phyloP scores from a whole-genome alignment of 2,113 vertebrate species.

The Oxyruncus cristatus region DNA sequence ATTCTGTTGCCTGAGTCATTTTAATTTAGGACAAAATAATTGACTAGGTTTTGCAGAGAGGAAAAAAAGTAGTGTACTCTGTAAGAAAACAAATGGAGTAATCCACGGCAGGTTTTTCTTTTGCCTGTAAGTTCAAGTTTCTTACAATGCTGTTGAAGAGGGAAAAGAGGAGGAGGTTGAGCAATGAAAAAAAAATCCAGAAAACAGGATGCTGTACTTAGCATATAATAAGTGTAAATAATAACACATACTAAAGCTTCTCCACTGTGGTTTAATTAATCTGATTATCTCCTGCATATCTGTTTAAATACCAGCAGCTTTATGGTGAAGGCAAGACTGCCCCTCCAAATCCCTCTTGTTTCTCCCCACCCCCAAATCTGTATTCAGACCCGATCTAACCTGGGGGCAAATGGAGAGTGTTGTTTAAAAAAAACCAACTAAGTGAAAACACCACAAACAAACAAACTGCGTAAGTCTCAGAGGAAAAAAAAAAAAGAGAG shows the following conservation, averaged over 20 bases:
- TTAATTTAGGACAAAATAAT: neutral
- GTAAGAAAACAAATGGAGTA: neutral
- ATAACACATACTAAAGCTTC: neutral
- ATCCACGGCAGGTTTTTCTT: neutral
- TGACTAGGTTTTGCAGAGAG: neutral
- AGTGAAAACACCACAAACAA: neutral
- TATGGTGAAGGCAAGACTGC: neutral
- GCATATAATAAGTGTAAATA: neutral
- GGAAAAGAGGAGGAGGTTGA: neutral
- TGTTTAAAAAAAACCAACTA: neutral
- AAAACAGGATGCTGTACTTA: neutral
- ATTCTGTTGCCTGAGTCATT: neutral
- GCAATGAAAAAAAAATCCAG: neutral
- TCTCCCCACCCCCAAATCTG: neutral
- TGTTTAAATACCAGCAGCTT: neutral
- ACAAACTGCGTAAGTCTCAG: neutral
- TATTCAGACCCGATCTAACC: neutral
- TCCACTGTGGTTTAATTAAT: neutral
- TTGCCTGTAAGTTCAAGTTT: neutral
- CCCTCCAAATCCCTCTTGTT: neutral
- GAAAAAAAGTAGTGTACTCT: neutral
- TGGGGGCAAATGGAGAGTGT: neutral
- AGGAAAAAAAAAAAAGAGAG: no score
- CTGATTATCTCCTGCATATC: neutral
- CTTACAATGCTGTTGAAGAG: neutral